Base-by-base conservation (phyloP, 2,113 vertebrate species). In the Epinephelus fuscoguttatus region DNA sequence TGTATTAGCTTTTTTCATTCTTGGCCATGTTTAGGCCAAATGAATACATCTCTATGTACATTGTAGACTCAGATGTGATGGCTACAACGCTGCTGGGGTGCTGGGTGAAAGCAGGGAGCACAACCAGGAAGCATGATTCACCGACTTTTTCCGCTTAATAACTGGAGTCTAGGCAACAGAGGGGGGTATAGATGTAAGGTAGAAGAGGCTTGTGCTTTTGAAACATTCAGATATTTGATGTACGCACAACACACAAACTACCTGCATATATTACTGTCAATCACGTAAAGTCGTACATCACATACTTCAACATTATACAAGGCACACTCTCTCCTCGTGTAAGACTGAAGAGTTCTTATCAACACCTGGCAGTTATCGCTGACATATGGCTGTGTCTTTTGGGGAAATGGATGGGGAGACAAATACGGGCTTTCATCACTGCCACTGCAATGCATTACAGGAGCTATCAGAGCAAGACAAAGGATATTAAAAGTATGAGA, bases 401-500 rank as follows among this genome's bases (percentile, higher is more conserved):
- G 89, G 74, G 73, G 83, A 81, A 90, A 91, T 78, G 53, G 82
- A 88, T 82, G 73, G 64, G n/a, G 81, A 89, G 90, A 91, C 82
- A 69, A 85, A 90, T 82, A 55, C 40, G 9, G 60, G 84, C 74
- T 91, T 88, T 79, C 83, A 90, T 89, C 86, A 67, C 87, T 81
- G 88, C 57, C 90, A 82, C 86, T 78, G 23, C 78, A 84, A 90
- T 82, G 78, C 67, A 94, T 94, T 90, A 91, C 33, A 76, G 88
- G 87, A 93, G 83, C 88, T 88, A 90, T 94, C 90, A 77, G 88
- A 89, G 82, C 90, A 87, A 85, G 92, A 94, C 94, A 92, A 89
- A 86, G 86, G 85, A 90, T 92, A 94, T 95, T 92, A 92, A 93
- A 91, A 91, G 76, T 87, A 81, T 88, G 78, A 93, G 69, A 89